A percentile compares a stretch with the other conserved stretches of the same genome.
Conservation (phyloP, 1,140 invertebrate genomes). For the Colletes gigas region DNA sequence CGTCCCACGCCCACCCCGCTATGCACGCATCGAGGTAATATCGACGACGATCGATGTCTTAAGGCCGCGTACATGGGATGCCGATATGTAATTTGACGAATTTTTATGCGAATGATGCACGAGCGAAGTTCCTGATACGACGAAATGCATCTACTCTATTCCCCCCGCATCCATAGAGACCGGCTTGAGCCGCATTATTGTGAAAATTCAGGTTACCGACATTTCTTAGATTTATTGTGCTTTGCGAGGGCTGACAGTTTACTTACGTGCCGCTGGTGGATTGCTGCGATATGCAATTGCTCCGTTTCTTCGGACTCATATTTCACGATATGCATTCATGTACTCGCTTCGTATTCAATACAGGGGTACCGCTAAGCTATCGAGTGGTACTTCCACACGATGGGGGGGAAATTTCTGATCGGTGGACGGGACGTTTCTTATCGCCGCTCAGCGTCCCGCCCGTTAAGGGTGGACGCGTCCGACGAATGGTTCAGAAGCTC, state of each 20-base stretch:
- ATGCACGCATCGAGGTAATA: not conserved
- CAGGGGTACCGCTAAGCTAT: not conserved
- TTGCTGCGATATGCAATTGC: constrained; percentile 47
- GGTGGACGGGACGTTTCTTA: not conserved
- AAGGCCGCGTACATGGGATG: not conserved
- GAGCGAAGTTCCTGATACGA: not conserved
- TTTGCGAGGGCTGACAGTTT: constrained; percentile 56
- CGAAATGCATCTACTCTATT: constrained; percentile 4
- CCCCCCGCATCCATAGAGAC: constrained; percentile 12
- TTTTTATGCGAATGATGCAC: constrained; percentile 16
- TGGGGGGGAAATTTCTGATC: not conserved
- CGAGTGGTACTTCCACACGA: not conserved
- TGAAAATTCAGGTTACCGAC: constrained; percentile 53
- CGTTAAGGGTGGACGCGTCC: not conserved
- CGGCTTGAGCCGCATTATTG: constrained; percentile 43
- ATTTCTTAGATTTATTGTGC: constrained; percentile 62
- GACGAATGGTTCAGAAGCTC: constrained; percentile 9
- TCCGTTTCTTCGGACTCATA: constrained; percentile 35
- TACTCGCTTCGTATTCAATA: constrained; percentile 4
- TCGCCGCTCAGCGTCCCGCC: not conserved
- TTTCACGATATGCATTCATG: constrained; percentile 37
- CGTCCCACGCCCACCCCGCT: not conserved
- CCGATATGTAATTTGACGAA: constrained; percentile 25
- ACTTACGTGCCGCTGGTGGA: constrained; percentile 56
- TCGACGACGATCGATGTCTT: constrained; percentile 5